Conservation (phyloP, 2,888 invertebrate genomes). For the Xiphydria camelus region DNA sequence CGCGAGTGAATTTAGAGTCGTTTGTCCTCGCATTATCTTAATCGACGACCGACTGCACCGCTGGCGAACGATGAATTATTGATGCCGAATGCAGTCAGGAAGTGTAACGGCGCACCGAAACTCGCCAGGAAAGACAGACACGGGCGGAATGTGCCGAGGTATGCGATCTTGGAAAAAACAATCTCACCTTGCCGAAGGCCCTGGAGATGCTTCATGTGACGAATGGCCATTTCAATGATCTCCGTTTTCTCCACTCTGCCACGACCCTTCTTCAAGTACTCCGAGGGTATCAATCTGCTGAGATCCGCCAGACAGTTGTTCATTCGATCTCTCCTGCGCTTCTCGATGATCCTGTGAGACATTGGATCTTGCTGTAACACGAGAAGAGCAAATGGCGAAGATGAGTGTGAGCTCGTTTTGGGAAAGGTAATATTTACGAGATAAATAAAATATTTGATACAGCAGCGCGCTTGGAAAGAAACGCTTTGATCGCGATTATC, state of each 20-base stretch:
- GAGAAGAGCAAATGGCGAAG: constrained; percentile 7
- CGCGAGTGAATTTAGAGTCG: no score
- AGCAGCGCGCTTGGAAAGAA: no score
- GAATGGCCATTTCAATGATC: constrained; percentile 97
- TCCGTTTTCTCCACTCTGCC: constrained; percentile 97
- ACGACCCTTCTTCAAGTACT: constrained; percentile 91
- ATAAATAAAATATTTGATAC: no score
- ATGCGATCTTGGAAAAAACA: no score
- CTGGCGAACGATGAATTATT: no score
- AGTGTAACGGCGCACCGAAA: not conserved
- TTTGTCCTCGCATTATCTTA: no score
- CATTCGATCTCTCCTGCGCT: constrained; percentile 93
- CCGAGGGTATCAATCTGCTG: constrained; percentile 88
- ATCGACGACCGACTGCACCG: no score
- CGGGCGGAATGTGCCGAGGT: no score
- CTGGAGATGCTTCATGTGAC: constrained; percentile 89
- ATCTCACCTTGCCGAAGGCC: constrained; percentile 60
- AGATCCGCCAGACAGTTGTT: constrained; percentile 95
- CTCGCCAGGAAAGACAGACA: not conserved
- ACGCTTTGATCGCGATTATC: no score
- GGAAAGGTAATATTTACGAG: not conserved
- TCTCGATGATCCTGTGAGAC: constrained; percentile 98
- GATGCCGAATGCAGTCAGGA: no score
- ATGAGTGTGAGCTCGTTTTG: no score
- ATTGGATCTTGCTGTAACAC: constrained; percentile 83